Percentiles rank a stretch among this genome's conserved stretches.
phyloP scores from a whole-genome alignment of 2,797 vertebrate species.

The Garrulus glandarius region DNA sequence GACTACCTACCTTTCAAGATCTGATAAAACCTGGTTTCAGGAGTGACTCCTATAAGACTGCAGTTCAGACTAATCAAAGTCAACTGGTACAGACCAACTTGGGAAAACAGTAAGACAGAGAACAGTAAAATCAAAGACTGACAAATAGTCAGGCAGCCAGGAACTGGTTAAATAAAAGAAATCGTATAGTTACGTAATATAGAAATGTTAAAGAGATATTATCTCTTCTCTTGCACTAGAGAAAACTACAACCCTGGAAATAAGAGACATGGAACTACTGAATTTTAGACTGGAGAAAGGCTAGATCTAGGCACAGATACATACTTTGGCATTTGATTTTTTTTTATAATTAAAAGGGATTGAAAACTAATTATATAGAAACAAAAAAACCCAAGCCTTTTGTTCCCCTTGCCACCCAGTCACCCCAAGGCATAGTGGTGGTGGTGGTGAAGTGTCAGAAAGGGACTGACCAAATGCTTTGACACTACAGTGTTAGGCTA shows the following conservation, averaged over 20 bases:
- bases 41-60: not conserved
- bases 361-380: not conserved
- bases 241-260: not conserved
- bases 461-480: not conserved
- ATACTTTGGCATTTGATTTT: not conserved
- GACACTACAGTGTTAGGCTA: not conserved
- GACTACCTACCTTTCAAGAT: not conserved
- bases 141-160: not conserved
- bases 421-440: not conserved
- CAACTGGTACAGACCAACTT: not conserved
- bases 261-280: not conserved
- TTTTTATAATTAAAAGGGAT: not conserved
- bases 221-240: not conserved
- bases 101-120: not conserved
- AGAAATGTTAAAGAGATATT: not conserved
- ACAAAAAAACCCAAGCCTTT: not conserved
- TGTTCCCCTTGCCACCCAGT: not conserved
- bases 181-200: not conserved
- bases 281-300: not conserved
- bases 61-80: not conserved
- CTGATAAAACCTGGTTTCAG: not conserved
- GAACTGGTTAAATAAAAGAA: not conserved
- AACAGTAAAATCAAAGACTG: not conserved
- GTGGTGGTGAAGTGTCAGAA: not conserved
- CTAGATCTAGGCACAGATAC: not conserved